These are phyloP conservation scores for Xestia xanthographa DNA, from an alignment of 2,888 invertebrate genomes.

Conservation along the genomic window DNA sequence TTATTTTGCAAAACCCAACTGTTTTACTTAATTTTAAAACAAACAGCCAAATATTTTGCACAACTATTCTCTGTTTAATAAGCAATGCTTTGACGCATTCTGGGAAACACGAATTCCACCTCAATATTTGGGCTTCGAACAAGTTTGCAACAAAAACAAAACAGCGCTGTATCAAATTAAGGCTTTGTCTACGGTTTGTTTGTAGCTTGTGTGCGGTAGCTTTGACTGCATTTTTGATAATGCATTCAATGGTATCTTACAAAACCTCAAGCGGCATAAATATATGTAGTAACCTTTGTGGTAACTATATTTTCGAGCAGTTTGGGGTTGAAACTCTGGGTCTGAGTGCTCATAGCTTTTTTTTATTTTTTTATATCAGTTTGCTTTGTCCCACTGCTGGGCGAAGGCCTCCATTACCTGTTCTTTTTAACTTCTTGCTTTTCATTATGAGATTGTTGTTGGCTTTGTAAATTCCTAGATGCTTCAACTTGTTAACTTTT, in stretches of 20 bases:
- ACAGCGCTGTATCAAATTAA: background rate
- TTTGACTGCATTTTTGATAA: background rate
- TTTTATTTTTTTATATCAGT: too few species aligned
- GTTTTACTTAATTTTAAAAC: conserved; percentile 20
- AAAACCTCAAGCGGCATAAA: too few species aligned
- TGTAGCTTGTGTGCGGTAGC: background rate
- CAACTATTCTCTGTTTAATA: conserved; percentile 36
- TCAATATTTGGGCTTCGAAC: conserved; percentile 33
- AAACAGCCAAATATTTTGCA: conserved; percentile 14
- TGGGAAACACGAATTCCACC: conserved; percentile 37
- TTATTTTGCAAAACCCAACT: conserved; percentile 1
- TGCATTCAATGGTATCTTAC: background rate
- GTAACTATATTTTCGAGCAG: too few species aligned
- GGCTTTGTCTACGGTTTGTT: background rate
- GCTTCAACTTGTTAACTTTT: too few species aligned
- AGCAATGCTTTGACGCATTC: conserved; percentile 52
- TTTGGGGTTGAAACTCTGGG: too few species aligned
- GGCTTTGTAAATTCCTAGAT: too few species aligned
- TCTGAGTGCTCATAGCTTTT: too few species aligned
- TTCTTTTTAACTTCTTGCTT: too few species aligned
- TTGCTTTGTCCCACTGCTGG: too few species aligned
- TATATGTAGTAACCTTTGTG: background rate
- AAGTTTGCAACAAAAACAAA: conserved; percentile 12
- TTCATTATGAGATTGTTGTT: too few species aligned
- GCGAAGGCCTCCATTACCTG: too few species aligned